Conservation (phyloP, 2,888 invertebrate species). For the Rhodophaea formosa region DNA sequence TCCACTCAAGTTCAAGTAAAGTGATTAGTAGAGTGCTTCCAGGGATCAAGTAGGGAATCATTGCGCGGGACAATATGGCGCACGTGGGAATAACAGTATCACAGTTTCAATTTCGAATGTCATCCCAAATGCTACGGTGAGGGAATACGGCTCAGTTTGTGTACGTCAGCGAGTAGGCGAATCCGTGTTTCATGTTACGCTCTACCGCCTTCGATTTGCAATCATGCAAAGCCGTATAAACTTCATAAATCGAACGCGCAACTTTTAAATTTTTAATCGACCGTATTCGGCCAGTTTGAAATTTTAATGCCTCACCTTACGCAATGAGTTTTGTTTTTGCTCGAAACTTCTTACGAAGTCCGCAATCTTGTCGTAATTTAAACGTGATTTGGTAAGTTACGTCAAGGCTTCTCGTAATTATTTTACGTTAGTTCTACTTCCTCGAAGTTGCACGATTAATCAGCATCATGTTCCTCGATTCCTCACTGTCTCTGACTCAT, state of each 20-base stretch:
- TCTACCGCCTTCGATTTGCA: constrained; percentile 8
- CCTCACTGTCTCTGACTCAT: constrained; percentile 10
- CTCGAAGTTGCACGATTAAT: constrained; percentile 11
- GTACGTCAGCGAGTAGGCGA: constrained; percentile 17
- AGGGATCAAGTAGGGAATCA: constrained; percentile 22
- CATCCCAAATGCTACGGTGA: constrained; percentile 14
- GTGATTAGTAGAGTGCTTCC: constrained; percentile 13
- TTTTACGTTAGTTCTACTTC: constrained; percentile 2
- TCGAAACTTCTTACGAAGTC: not conserved
- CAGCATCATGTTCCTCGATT: constrained; percentile 14
- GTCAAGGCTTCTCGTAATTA: not conserved
- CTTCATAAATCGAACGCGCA: not conserved
- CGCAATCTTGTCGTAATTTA: not conserved
- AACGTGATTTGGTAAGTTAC: constrained; percentile 7
- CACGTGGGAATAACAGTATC: constrained; percentile 14
- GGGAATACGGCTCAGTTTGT: constrained; percentile 16
- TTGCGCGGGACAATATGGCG: constrained; percentile 16
- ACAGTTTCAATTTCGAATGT: constrained; percentile 19
- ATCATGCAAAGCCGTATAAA: not conserved
- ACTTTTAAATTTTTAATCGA: not conserved
- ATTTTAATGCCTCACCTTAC: not conserved
- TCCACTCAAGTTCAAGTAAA: not conserved
- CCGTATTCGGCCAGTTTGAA: not conserved
- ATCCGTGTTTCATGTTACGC: constrained; percentile 16
- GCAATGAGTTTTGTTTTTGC: not conserved